phyloP scores from a whole-genome alignment of 2,888 invertebrate genomes.

The Eupithecia pulchellata region DNA sequence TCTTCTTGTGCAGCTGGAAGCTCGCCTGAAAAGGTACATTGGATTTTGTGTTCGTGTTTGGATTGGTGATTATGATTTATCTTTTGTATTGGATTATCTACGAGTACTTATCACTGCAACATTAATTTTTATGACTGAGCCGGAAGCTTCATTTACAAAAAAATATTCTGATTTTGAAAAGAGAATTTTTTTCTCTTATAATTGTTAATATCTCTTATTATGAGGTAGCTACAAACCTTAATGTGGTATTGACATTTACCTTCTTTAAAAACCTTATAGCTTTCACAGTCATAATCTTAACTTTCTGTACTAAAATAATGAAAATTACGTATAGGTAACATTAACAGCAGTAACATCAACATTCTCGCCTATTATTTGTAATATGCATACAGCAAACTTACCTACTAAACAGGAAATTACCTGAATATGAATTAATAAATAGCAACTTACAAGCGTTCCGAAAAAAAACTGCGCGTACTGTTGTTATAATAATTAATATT shows the following conservation, averaged over 20 bases:
- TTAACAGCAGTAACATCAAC: not conserved
- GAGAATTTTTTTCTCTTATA: not conserved
- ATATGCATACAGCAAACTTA: not conserved
- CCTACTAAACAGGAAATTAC: not conserved
- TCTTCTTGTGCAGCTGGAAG: slow-evolving; percentile 60
- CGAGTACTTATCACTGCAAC: not conserved
- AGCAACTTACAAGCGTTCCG: not conserved
- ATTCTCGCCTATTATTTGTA: not conserved
- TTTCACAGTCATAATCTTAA: not conserved
- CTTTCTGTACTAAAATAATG: not conserved
- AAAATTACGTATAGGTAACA: not conserved
- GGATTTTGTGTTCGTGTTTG: slow-evolving; percentile 59
- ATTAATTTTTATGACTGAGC: not conserved
- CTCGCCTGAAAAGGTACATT: slow-evolving; percentile 76
- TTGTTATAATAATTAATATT: not conserved
- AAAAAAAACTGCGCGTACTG: not conserved
- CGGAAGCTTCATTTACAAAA: not conserved
- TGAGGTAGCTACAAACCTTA: not conserved
- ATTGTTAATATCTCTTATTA: not conserved
- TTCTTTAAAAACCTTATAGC: not conserved
- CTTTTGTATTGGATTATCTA: not conserved
- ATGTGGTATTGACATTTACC: not conserved
- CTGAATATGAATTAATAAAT: not conserved
- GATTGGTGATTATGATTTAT: slow-evolving; percentile 29
- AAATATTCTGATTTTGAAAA: too few species aligned